Evolutionary conservation across 1,140 invertebrate genomes (phyloP), one percentile per base, ranked within the genome.

Genomic region (Calephelis virginiensis): DNA sequence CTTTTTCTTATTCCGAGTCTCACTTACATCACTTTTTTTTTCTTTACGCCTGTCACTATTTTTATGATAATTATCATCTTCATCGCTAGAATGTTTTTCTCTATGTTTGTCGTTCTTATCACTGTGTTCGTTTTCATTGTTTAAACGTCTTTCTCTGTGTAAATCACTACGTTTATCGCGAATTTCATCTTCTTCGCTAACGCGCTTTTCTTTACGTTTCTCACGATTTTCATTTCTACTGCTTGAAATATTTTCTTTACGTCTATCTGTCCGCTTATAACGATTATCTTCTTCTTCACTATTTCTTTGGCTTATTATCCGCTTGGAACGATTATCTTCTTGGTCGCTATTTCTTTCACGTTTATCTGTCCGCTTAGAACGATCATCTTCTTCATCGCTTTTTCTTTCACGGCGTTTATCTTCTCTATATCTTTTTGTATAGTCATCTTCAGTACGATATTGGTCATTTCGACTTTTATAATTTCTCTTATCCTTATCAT

Each of bases 111-210:
- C 56, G 17, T 61, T 5, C 45, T 38, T 66, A 13, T 70, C 66
- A 56, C 60, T 68, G 10, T 72, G 45, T 56, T 67, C 65, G 8
- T 71, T 40, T 47, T 48, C 63, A 67, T 64, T 70, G 47, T 14
- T 59, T 63, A 9, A 8, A 1, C 49, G 49, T 14, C 17, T 53
- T 17, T 28, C 50, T 53, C 37, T 61, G 6, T 65, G 66, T 61
- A 63, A 53, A n/a, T 71, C 61, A 59, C 59, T 64, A 61, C 64
- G 49, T 56, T 37, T 64, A 38, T 70, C 14, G 9, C 63, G 66
- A 12, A 17, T 71, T 50, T 62, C 53, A 66, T 64, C 68, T 53
- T 38, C 48, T 12, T 50, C 49, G 17, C 12, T 53, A 1, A 14
- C 56, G 73, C 46, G n/a, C 68, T 64, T 37, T 78, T 56, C 4